phyloP scores from a whole-genome alignment of 2,797 vertebrate species.

The Petrocephalus sullivani region DNA sequence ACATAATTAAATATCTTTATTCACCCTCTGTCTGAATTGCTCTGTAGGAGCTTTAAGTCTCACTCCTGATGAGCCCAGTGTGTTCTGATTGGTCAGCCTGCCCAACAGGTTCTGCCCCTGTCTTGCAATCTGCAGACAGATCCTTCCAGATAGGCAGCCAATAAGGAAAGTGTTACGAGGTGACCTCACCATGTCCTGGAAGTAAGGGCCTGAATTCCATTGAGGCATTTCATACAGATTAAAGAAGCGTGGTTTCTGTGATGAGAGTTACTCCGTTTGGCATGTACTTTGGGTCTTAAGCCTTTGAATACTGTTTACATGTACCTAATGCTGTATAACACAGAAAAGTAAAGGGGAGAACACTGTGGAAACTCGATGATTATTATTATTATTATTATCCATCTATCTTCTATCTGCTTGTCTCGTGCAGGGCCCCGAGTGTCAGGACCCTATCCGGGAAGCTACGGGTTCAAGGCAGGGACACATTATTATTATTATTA shows the following conservation, averaged over 20 bases:
- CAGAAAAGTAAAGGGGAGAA: too few species aligned
- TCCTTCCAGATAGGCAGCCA: background rate
- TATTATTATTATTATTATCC: background rate
- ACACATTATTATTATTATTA: background rate
- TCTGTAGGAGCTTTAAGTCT: background rate
- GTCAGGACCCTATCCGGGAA: background rate
- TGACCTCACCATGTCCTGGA: too few species aligned
- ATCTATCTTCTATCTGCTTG: background rate
- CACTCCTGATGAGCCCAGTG: background rate
- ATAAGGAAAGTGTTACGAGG: background rate
- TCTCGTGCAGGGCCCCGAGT: background rate
- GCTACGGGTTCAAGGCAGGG: background rate
- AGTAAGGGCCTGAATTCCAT: too few species aligned
- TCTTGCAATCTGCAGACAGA: background rate
- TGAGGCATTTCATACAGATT: too few species aligned
- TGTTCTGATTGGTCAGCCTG: background rate
- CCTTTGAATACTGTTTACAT: too few species aligned
- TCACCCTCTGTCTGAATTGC: background rate
- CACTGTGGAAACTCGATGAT: too few species aligned
- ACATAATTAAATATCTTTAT: background rate
- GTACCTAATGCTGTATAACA: too few species aligned
- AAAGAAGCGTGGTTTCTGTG: too few species aligned
- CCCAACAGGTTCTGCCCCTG: background rate
- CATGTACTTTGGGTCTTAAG: too few species aligned
- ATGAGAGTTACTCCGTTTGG: too few species aligned